Conservation (phyloP, 2,797 vertebrate genomes). For the Heteromormyrus szaboi region DNA sequence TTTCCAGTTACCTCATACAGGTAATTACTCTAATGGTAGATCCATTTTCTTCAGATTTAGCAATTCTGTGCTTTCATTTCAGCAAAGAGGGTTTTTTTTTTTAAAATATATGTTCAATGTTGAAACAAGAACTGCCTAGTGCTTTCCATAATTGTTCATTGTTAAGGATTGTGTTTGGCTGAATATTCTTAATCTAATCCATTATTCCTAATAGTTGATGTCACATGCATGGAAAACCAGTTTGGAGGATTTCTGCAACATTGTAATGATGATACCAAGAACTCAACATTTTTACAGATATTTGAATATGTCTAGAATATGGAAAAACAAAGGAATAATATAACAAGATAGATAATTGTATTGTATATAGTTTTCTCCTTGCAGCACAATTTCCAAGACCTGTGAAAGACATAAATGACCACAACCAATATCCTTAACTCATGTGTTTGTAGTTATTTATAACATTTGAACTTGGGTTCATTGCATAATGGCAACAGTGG, state of each 20-base stretch:
- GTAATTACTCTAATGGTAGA: background rate
- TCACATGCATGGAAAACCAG: background rate
- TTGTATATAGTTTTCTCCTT: background rate
- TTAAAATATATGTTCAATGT: background rate
- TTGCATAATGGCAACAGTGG: background rate
- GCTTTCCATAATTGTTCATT: slow-evolving; percentile 2
- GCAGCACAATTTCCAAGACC: background rate
- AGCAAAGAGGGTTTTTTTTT: background rate
- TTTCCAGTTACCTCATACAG: background rate
- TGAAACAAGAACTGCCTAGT: background rate
- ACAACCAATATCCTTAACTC: background rate
- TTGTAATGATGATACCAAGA: background rate
- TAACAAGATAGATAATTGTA: background rate
- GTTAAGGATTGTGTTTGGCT: background rate
- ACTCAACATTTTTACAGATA: background rate
- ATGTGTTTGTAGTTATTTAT: background rate
- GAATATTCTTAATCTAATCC: background rate
- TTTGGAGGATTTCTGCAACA: background rate
- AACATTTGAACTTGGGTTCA: background rate
- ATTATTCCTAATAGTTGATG: background rate
- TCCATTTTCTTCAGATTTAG: background rate
- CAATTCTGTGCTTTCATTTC: background rate
- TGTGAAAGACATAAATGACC: background rate
- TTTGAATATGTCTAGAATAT: background rate
- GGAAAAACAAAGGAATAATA: background rate